phyloP scores from a whole-genome alignment of 2,113 vertebrate species.

The rat (Rattus norvegicus) region GRCr8 NC_086026.1:26347501-26348000 shows the following conservation, averaged over 20 bases:
- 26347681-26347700: not conserved
- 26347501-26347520: not conserved
- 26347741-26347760: not conserved
- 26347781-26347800: not conserved
- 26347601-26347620: not conserved
- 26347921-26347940: not conserved
- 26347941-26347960: not conserved
- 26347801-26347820: not conserved
- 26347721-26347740: no score
- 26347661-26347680: not conserved
- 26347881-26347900: not conserved
- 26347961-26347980: not conserved
- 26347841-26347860: not conserved
- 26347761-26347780: not conserved
- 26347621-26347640: not conserved
- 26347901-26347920: not conserved
- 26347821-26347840: not conserved
- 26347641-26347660: not conserved
- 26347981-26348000: not conserved
- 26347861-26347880: not conserved
- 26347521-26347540: not conserved
- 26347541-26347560: no score
- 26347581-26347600: not conserved
- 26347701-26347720: not conserved
- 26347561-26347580: no score